Base-by-base conservation (phyloP, 1,140 invertebrate species). In the Mercenaria mercenaria region DNA sequence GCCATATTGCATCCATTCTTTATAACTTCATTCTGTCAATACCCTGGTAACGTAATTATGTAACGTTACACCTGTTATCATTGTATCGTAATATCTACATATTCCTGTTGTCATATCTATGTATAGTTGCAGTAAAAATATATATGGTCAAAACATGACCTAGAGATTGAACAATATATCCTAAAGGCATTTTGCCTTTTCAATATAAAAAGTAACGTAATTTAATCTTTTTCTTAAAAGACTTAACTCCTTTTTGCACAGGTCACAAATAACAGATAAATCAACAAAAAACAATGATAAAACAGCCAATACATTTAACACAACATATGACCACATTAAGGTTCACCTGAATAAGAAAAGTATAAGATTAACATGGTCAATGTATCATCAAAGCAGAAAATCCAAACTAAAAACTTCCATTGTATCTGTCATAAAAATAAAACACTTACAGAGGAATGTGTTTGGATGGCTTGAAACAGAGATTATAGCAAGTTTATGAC, bases 121-220 rank as follows among this genome's bases (percentile, higher is more conserved):
- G n/a, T 64, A 29, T 64, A 29, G 59, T 29, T n/a, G n/a, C 29
- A 23, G 61, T 67, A 37, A 37, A 72, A 72, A 72, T 41, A 72
- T 39, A 72, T 72, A 72, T 72, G 67, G 37, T 72, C 67, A 72
- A 72, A 72, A 72, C 37, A 72, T 72, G 67, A 72, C 67, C 67
- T 72, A 20, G 1, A 67, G 10, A 10, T 72, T 39, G 23, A 13
- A n/a, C 20, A 72, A 72, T 39, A 72, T 72, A 72, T 72, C 67
- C 67, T 18, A 23, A 37, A 72, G 67, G 67, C 67, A 72, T 39
- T 47, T 72, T 72, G 29, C 23, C n/a, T 39, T 26, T 8, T 64
- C 59, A 20, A 29, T 29, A 26, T 29, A n/a, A 64, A 72, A 72
- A 4, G 18, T 39, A 72, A 72, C 34, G 32, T 39, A 39, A 39